These are phyloP conservation scores for Tineola bisselliella DNA, from an alignment of 2,888 invertebrate genomes.

Conservation along the genomic window DNA sequence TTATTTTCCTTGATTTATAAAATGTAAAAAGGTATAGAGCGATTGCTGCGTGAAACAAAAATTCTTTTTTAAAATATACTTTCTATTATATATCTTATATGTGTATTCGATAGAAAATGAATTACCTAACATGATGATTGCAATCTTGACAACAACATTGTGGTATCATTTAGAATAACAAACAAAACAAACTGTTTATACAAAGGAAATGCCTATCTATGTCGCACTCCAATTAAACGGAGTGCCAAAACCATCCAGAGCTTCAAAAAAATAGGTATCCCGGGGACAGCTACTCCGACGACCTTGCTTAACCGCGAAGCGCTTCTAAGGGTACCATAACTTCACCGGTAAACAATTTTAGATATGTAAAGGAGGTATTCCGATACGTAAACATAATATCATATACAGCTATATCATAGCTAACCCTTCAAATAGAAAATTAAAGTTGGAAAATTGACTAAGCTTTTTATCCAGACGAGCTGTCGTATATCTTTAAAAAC, in stretches of 20 bases:
- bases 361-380: background rate
- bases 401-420: too few species aligned
- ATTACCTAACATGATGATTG: too few species aligned
- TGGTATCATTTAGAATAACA: slow-evolving; percentile 4
- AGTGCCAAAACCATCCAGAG: slow-evolving; percentile 32
- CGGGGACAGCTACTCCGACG: background rate
- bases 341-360: background rate
- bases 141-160: too few species aligned
- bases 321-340: background rate
- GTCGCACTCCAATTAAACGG: slow-evolving; percentile 38
- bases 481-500: too few species aligned
- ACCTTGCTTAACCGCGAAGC: background rate
- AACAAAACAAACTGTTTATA: slow-evolving; percentile 4
- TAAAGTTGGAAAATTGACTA: too few species aligned
- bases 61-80: too few species aligned
- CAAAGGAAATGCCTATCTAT: background rate
- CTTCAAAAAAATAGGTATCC: background rate
- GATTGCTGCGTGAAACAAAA: too few species aligned
- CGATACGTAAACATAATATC: background rate
- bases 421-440: too few species aligned
- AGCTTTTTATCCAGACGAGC: too few species aligned
- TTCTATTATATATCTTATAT: too few species aligned
- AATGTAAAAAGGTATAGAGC: too few species aligned
- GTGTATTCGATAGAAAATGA: too few species aligned
- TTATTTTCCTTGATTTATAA: background rate